Conservation (phyloP, 2,797 vertebrate genomes). For the Zenarchopterus dispar region DNA sequence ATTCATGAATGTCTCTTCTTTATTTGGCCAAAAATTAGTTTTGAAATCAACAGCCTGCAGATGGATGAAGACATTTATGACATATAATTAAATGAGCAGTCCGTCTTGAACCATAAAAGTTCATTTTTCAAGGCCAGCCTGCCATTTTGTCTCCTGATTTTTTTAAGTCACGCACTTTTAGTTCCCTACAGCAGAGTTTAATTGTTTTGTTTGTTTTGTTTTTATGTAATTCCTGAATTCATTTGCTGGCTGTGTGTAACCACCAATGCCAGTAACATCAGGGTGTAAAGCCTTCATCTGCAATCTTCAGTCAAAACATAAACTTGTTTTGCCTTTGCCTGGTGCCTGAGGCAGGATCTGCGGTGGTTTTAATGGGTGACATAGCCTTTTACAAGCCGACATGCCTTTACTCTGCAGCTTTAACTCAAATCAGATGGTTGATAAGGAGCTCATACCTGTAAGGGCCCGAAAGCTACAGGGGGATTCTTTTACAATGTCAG, state of each 20-base stretch:
- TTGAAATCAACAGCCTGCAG: no score
- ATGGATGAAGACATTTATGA: no score
- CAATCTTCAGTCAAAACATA: slow-evolving; percentile 34
- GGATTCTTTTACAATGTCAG: neutral
- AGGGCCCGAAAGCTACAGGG: neutral
- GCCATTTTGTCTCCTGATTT: neutral
- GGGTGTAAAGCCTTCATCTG: slow-evolving; percentile 3
- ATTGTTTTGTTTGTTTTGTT: slow-evolving; percentile 4
- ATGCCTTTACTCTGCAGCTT: slow-evolving; percentile 12
- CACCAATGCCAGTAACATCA: slow-evolving; percentile 5
- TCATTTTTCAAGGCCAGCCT: neutral
- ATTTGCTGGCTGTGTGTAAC: slow-evolving; percentile 13
- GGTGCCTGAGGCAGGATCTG: slow-evolving; percentile 34
- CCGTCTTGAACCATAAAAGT: no score
- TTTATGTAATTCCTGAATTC: slow-evolving; percentile 9
- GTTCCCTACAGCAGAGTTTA: neutral
- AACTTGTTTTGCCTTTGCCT: slow-evolving; percentile 31
- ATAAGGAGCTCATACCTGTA: slow-evolving; percentile 11
- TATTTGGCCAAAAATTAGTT: no score
- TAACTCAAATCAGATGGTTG: slow-evolving; percentile 46
- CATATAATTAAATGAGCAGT: no score
- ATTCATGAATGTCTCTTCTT: no score
- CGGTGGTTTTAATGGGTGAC: slow-evolving; percentile 22
- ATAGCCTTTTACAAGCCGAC: slow-evolving; percentile 28
- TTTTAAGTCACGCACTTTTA: neutral